Evolutionary conservation across 2,113 vertebrate genomes (phyloP).

Genomic region (Pygoscelis adeliae): DNA sequence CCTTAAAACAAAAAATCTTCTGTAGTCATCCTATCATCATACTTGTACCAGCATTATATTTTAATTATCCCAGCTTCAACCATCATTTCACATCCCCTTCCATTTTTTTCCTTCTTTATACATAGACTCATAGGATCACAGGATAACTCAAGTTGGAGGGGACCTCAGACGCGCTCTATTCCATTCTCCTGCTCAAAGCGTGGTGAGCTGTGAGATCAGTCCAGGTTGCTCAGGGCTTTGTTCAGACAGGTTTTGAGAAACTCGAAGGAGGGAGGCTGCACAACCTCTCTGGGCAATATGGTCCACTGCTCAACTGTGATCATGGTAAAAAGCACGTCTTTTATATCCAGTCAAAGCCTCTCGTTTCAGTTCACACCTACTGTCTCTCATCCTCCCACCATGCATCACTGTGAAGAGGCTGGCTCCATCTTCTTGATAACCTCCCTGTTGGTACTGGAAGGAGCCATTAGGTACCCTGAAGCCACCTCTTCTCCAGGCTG

Average conservation of each 20-base stretch:
- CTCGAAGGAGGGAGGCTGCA: fast-evolving
- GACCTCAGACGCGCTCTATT: not conserved
- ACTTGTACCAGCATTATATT: not conserved
- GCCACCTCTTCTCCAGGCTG: not conserved
- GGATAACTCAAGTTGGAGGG: not conserved
- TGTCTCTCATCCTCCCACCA: not conserved
- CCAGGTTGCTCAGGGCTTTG: not conserved
- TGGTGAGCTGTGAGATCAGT: not conserved
- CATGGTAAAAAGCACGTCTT: not conserved
- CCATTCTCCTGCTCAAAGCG: not conserved
- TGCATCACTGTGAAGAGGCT: not conserved
- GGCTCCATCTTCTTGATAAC: not conserved
- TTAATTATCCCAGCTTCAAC: not conserved
- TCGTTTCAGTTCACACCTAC: not conserved
- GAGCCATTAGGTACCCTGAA: not conserved
- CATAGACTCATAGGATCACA: not conserved
- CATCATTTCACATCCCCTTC: not conserved
- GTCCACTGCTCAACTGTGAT: not conserved
- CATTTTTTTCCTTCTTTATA: not conserved
- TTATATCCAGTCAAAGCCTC: not conserved
- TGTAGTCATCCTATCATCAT: not conserved
- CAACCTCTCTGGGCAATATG: not conserved
- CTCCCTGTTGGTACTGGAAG: not conserved
- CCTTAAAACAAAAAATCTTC: not conserved
- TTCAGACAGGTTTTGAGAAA: not conserved